Percentiles rank a stretch among this genome's conserved stretches.
Evolutionary conservation across 1,140 invertebrate species (phyloP).

Genomic region (Drosophila guanche): DNA sequence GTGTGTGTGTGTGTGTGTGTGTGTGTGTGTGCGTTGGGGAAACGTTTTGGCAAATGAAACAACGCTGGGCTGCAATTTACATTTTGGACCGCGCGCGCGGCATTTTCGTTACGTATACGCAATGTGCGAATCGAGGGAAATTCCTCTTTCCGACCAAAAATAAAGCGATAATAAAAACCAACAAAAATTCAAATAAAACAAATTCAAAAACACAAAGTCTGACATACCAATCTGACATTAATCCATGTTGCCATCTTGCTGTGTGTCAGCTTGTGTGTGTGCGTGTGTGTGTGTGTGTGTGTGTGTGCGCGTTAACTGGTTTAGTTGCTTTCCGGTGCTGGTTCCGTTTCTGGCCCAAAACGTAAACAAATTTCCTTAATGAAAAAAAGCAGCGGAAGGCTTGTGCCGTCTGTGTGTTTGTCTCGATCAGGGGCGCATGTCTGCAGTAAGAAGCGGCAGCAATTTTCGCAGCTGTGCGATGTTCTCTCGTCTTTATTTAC

Average conservation of each 20-base stretch:
- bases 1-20: too few relatives aligned
- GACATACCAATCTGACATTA: neutral
- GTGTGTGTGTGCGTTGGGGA: slow-evolving; percentile 12
- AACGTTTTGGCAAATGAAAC: slow-evolving; percentile 56
- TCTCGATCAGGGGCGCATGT: slow-evolving; percentile 35
- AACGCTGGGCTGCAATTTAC: slow-evolving; percentile 27
- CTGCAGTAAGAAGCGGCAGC: slow-evolving; percentile 31
- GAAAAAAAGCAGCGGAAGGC: slow-evolving; percentile 6
- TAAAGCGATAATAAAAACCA: slow-evolving; percentile 10
- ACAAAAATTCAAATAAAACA: neutral
- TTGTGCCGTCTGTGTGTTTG: neutral
- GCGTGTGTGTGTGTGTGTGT: neutral
- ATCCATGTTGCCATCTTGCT: neutral
- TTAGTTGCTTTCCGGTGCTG: slow-evolving; percentile 17
- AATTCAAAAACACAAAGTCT: neutral
- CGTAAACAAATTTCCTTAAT: slow-evolving; percentile 55
- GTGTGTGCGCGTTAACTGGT: neutral
- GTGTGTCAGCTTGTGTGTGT: slow-evolving; percentile 6
- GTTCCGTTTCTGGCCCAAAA: slow-evolving; percentile 16
- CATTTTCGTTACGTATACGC: slow-evolving; percentile 57
- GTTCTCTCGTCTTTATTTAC: slow-evolving; percentile 45
- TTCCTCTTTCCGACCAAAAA: slow-evolving; percentile 2
- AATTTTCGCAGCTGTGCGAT: slow-evolving; percentile 37
- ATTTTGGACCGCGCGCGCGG: slow-evolving; percentile 38
- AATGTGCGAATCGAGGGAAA: slow-evolving; percentile 22